Evolutionary conservation across 53 echinoderm and acorn worm species (phyloP), one percentile per base, ranked within the genome.

Genomic region (Apostichopus leukothele): DNA sequence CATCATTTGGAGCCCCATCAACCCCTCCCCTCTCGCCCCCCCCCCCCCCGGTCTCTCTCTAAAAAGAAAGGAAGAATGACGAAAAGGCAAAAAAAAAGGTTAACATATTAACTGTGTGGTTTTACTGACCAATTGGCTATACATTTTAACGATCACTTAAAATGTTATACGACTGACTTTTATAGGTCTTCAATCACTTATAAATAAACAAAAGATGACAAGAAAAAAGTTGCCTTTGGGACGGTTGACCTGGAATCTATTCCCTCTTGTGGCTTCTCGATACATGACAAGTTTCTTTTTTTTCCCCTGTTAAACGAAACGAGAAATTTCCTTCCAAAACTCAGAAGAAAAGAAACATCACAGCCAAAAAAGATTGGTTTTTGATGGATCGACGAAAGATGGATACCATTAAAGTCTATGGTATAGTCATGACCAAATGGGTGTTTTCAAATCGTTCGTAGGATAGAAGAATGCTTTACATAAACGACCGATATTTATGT

Each of bases 111-210:
- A n/a, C 18, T 6, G 20, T 71, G 71, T 13, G 14, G 14, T 54
- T 51, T 8, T 8, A 55, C 59, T 81, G 81, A 81, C 81, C 81
- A 81, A 81, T 81, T 54, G 14, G 6, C 20, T 81, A 81, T 10
- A 81, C 6, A 81, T 54, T 81, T 81, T 81, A 57, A 81, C 81
- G 81, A 81, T 57, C 81, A 81, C 81, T 81, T 81, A 81, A 81
- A 81, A 81, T 14, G 55, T 59, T 39, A 22, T 57, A 50, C 54
- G 55, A 51, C 39, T 12, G n/a, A 22, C 10, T 53, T 81, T 81
- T 81, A 81, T 81, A 52, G 81, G 55, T 81, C 54, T 25, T 81
- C 55, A 81, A 81, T 81, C 81, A 81, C 59, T 59, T 55, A 57
- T 21, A 25, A 81, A 57, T 81, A 81, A 81, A 81, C 81, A 81